Conservation (phyloP, 2,113 vertebrate species). For the Collichthys lucidus region DNA sequence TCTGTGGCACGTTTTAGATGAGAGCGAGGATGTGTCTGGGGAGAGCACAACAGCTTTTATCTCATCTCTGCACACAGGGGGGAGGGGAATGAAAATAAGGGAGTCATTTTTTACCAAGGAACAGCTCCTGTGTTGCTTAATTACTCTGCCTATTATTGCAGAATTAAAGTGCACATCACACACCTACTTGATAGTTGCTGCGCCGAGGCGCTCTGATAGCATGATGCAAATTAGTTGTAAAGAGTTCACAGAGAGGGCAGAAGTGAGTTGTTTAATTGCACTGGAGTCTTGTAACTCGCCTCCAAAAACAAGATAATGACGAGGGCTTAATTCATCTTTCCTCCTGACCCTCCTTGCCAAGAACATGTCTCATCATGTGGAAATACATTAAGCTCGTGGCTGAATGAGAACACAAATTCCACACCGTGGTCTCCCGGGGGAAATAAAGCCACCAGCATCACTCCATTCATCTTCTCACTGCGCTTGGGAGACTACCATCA, state of each 20-base stretch:
- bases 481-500: slow-evolving; percentile 44
- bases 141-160: slow-evolving; percentile 72
- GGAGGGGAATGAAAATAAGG: slow-evolving; percentile 50
- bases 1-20: slow-evolving; percentile 56
- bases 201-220: slow-evolving; percentile 57
- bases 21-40: slow-evolving; percentile 25
- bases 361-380: slow-evolving; percentile 53
- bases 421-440: slow-evolving; percentile 36
- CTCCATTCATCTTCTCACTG: slow-evolving; percentile 58
- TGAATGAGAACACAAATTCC: slow-evolving; percentile 59
- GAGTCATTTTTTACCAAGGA: slow-evolving; percentile 70
- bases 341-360: slow-evolving; percentile 47
- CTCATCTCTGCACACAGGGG: slow-evolving; percentile 40
- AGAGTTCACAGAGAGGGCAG: slow-evolving; percentile 70
- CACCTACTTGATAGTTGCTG: slow-evolving; percentile 61
- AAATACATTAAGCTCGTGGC: slow-evolving; percentile 58
- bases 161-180: slow-evolving; percentile 68
- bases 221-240: slow-evolving; percentile 69
- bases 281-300: slow-evolving; percentile 61
- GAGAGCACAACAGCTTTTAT: slow-evolving; percentile 52
- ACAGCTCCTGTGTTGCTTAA: slow-evolving; percentile 74
- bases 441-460: slow-evolving; percentile 62
- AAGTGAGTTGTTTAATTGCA: slow-evolving; percentile 69
- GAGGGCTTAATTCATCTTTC: slow-evolving; percentile 57
- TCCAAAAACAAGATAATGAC: slow-evolving; percentile 79